Evolutionary conservation across 2,797 vertebrate species (phyloP), one percentile per base, ranked within the genome.

Genomic region (Sylvia borin): DNA sequence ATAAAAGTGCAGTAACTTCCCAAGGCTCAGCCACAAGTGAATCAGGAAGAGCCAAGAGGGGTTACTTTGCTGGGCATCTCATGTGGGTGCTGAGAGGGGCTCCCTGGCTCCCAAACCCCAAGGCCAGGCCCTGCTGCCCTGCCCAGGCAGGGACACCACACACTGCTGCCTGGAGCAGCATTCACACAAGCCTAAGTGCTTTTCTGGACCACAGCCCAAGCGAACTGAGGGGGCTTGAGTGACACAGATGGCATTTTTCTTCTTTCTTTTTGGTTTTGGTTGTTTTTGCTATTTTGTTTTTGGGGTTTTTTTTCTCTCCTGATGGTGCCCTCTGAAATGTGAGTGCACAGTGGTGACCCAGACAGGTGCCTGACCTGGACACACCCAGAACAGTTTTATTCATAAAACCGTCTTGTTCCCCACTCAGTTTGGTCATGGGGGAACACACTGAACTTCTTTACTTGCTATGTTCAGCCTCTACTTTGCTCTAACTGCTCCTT

Each of bases 161-260:
- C 1, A 0, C 38, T 36, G 65, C 70, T 3, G 10, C 60, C 82
- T 0, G 0, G 20, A 54, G 10, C 51, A 60, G 55, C 1, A 0
- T 11, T 70, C 1, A 0, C 5, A 7, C 29, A 51, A 0, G 6
- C 74, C 31, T 40, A 82, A 92, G 64, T 85, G 90, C 88, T 86
- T 83, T 74, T 57, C 73, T 91, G 88, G 76, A 86, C 85, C 64
- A 82, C 67, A 72, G 83, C 80, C 80, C 51, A n/a, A 5, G 13
- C 3, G 10, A 84, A 51, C 48, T 0, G 21, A 91, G 55, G 64
- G 74, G 54, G 42, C 72, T 55, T 16, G n/a, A 70, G 57, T 6
- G 26, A 71, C 77, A 81, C 43, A 83, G 77, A 78, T 85, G 58
- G 61, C 78, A 38, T 53, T 87, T 89, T 76, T 57, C 40, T 62